A percentile compares a stretch with the other conserved stretches of the same genome.
Evolutionary conservation across 1,140 invertebrate genomes (phyloP).

Genomic region (Yoshiicerus persimilis): DNA sequence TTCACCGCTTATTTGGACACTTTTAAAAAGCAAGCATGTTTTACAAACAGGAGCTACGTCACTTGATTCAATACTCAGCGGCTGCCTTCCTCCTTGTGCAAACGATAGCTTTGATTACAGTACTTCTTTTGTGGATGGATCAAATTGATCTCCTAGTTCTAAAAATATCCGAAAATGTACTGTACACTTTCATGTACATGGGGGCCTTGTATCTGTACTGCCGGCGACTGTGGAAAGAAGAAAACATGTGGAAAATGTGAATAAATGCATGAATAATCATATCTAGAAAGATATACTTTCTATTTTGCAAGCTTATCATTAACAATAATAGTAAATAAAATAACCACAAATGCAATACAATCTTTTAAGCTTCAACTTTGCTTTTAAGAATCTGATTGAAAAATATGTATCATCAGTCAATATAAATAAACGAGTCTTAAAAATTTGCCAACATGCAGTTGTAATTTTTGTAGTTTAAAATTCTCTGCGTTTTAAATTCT

Average conservation of each 20-base stretch:
- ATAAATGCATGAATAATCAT: neutral
- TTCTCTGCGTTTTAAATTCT: too few relatives aligned
- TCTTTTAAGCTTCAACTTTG: too few relatives aligned
- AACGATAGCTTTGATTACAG: neutral
- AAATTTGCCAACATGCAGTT: too few relatives aligned
- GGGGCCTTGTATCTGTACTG: neutral
- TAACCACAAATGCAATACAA: too few relatives aligned
- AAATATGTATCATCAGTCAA: neutral
- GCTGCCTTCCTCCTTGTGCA: neutral
- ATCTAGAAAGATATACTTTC: too few relatives aligned
- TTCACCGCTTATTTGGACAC: neutral
- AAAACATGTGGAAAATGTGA: slow-evolving; percentile 4
- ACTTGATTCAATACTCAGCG: neutral
- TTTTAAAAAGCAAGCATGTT: neutral
- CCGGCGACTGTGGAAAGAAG: neutral
- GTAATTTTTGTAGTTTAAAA: too few relatives aligned
- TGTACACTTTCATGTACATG: neutral
- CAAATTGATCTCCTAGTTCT: neutral
- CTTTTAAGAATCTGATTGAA: too few relatives aligned
- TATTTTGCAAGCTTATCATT: too few relatives aligned
- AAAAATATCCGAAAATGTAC: neutral
- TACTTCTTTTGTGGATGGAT: neutral
- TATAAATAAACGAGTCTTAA: too few relatives aligned
- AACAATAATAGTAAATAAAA: too few relatives aligned
- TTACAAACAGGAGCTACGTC: neutral